Evolutionary conservation across 2,888 invertebrate genomes (phyloP).

Genomic region (Pachymerium ferrugineum): DNA sequence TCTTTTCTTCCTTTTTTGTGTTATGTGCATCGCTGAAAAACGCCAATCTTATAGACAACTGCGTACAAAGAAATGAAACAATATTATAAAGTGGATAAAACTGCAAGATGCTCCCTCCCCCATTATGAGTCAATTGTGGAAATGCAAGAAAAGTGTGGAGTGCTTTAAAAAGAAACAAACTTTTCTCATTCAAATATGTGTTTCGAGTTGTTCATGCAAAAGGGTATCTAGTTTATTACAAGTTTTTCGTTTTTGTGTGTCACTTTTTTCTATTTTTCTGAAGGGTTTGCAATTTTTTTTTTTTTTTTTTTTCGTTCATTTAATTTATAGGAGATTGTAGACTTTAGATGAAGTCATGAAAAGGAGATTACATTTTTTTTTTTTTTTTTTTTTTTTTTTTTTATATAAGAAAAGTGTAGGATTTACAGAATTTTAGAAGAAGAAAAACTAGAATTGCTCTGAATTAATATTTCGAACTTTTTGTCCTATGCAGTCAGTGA

Average conservation of each 20-base stretch:
- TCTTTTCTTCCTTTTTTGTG: background rate
- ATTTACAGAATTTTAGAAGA: too few relatives aligned
- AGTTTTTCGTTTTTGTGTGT: too few relatives aligned
- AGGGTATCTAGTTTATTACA: background rate
- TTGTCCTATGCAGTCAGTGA: background rate
- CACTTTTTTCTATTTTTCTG: background rate
- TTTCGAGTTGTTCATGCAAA: slow-evolving; percentile 6
- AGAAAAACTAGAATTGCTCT: background rate
- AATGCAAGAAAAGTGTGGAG: background rate
- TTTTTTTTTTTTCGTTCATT: background rate
- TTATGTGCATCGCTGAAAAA: background rate
- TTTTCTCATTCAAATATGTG: background rate
- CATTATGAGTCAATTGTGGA: background rate
- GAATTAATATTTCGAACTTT: too few relatives aligned
- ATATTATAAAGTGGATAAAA: background rate
- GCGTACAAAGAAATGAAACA: background rate
- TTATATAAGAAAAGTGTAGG: background rate
- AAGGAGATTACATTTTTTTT: background rate
- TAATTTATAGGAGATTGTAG: background rate
- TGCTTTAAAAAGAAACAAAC: background rate
- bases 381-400: background rate
- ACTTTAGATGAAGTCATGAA: background rate
- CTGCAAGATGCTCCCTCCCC: background rate
- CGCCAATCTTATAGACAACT: background rate
- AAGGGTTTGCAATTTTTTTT: background rate